Evolutionary conservation across 1,140 invertebrate species (phyloP).

Genomic region (Magallana angulata): DNA sequence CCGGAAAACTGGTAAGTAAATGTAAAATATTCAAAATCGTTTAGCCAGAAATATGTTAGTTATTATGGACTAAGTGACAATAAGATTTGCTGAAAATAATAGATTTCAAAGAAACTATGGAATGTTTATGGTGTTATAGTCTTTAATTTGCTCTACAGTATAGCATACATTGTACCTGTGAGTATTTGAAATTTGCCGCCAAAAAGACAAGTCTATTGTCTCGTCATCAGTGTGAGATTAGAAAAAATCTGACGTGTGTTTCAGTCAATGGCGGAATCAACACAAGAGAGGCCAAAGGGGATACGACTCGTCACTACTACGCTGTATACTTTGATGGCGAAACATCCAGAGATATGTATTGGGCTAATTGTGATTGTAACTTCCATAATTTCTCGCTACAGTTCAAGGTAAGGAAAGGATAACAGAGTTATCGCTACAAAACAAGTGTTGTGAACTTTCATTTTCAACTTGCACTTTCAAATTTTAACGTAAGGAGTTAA

Average conservation of each 20-base stretch:
- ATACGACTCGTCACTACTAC: conserved; percentile 50
- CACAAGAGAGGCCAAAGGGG: conserved; percentile 56
- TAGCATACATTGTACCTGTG: too few species aligned
- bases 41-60: too few species aligned
- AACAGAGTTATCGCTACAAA: background rate
- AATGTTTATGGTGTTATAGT: too few species aligned
- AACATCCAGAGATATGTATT: conserved; percentile 66
- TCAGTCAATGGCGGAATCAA: conserved; percentile 61
- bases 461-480: conserved; percentile 34
- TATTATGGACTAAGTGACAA: too few species aligned
- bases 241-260: conserved; percentile 59
- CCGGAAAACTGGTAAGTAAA: too few species aligned
- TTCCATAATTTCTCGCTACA: conserved; percentile 62
- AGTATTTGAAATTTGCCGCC: background rate
- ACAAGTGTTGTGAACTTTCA: background rate
- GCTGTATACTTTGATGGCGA: conserved; percentile 64
- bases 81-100: too few species aligned
- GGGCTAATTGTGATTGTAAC: conserved; percentile 53
- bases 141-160: too few species aligned
- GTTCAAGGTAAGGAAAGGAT: conserved; percentile 60
- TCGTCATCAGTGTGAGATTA: conserved; percentile 21
- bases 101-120: too few species aligned
- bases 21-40: too few species aligned
- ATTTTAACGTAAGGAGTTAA: too few species aligned
- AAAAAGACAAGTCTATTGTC: background rate